Evolutionary conservation across 1,140 invertebrate species (phyloP), one percentile per base, ranked within the genome.

Genomic region (Bombus confusus): DNA sequence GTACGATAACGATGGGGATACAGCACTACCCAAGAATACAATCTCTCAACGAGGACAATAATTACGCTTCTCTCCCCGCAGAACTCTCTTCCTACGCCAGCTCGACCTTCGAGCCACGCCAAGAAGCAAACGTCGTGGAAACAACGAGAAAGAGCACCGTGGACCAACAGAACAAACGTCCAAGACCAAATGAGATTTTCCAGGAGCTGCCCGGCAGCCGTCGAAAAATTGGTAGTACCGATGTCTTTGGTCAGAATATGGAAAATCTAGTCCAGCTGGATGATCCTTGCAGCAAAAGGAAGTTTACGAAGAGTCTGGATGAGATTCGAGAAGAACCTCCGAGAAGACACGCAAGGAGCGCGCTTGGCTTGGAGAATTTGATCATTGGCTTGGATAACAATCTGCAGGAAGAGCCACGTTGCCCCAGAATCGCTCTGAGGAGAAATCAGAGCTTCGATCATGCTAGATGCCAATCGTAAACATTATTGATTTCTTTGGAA

Each of bases 361-460:
- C 90, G 3, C 80, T 92, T 3, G 90, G 87, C 5, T 83, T 92
- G 66, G 91, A 92, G 64, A 86, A 87, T 47, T 80, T 90, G 25
- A 85, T 92, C 4, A 59, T 62, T 1, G 87, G 86, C 1, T 59
- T 89, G 47, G 91, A 91, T 72, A 82, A 73, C 34, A 82, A 43
- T 13, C 73, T 88, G 0, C 72, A 75, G 15, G 80, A 84, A 8
- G 76, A 81, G 34, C 78, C 80, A 28, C 72, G 71, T 1, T 90
- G 84, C 64, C 72, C 89, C 5, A 91, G 91, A 47, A 91, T 92
- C 59, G 80, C 87, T 37, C 88, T 94, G 0, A 77, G 92, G n/a
- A 89, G 94, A n/a, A 94, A 94, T 83, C 93, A 94, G 86, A 94
- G 94, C 86, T 94, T 94, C 86, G 94, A 94, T 86, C 90, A 92